Evolutionary conservation across 2,797 vertebrate genomes (phyloP), one percentile per base, ranked within the genome.

Genomic region (Emydoidea blandingii): DNA sequence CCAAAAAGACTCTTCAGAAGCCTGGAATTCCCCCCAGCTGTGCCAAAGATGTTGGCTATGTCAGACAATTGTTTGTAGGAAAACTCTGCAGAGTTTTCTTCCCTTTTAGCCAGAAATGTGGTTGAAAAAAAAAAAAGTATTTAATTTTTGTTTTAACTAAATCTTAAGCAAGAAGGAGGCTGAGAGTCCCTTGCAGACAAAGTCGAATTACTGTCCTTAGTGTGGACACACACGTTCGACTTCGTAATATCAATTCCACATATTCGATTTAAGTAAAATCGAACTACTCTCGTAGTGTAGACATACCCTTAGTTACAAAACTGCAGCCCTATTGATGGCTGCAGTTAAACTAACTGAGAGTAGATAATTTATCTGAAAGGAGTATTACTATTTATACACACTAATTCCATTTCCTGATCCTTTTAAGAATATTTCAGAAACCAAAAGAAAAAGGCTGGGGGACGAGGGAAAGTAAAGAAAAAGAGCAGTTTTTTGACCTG

Each of bases 21-120:
- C 44, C 47, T 85, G 49, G 85, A 93, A 85, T 82, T 91, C 59
- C 49, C 89, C 91, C 65, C 86, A 92, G 88, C 85, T 96, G 74
- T 83, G 72, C 84, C 41, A 0, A 0, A 95, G 49, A 76, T 90
- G 31, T 44, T 0, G 0, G 37, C 74, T 92, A 44, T 0, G 1
- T 62, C 83, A 90, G 68, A 81, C 41, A 8, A 1, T 88, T 86
- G 49, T 79, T 86, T 49, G 44, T 83, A 93, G 81, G 12, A 49
- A 78, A 78, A 83, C 0, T 18, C 79, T 92, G 85, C 56, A 57
- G 74, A 93, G 34, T 82, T 47, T 68, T 59, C 6, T 89, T 78
- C 91, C 62, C 53, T 94, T 94, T 87, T 85, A 92, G 84, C n/a
- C 37, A 6, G 5, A 44, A 90, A 76, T 76, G 11, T 44, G 72